Evolutionary conservation across 2,113 vertebrate species (phyloP).

Genomic region (Hystrix brachyura): DNA sequence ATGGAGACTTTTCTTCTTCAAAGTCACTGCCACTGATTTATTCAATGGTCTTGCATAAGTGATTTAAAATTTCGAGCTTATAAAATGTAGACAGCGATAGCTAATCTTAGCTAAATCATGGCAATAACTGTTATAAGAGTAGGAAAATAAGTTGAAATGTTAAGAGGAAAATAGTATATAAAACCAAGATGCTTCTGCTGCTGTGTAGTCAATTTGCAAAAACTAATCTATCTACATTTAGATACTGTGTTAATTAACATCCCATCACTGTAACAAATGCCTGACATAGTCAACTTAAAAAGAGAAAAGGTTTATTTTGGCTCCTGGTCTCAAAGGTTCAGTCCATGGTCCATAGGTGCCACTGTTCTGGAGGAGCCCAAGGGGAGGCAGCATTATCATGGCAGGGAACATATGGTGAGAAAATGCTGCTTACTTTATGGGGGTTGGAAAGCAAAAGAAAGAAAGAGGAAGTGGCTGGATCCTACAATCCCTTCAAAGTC

Average conservation of each 20-base stretch:
- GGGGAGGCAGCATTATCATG: background rate
- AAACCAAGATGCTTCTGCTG: background rate
- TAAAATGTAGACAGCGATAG: background rate
- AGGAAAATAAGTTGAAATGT: conserved; percentile 17
- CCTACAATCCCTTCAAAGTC: background rate
- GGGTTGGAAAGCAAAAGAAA: background rate
- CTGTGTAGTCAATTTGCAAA: background rate
- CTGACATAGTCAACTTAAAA: background rate
- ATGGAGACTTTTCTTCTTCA: background rate
- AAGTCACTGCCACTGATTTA: background rate
- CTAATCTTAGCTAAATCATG: background rate
- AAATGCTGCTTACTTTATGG: background rate
- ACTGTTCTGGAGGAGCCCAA: background rate
- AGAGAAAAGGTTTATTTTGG: background rate
- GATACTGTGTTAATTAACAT: background rate
- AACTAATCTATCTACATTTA: background rate
- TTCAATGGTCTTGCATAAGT: conserved; percentile 23
- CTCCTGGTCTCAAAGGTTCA: background rate
- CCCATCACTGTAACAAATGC: background rate
- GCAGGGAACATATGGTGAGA: background rate
- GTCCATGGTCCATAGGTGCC: background rate
- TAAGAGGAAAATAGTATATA: background rate
- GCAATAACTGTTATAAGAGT: background rate
- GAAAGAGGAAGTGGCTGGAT: background rate
- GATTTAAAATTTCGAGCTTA: background rate